Base-by-base conservation (phyloP, 2,113 vertebrate genomes). In the Myotis yumanensis region DNA sequence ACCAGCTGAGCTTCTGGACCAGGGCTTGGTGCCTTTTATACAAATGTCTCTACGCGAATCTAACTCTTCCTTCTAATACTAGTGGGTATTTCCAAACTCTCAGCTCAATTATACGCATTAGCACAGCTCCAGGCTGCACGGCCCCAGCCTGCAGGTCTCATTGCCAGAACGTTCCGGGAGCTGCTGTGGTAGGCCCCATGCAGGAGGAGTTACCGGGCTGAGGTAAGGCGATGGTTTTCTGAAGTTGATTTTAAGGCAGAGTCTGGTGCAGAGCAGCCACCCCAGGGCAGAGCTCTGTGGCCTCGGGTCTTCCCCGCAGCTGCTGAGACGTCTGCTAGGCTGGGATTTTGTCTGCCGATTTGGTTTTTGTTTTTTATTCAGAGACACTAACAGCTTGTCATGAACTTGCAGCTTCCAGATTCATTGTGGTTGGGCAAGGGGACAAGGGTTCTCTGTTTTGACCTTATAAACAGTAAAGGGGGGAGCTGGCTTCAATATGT, bases 101-200 rank as follows among this genome's bases (percentile, higher is more conserved):
- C 76, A 28, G 16, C 77, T 28, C 25, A 59, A n/a, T 28, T 18
- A 11, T 1, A 11, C 0, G 0, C 59, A n/a, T 30, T 23, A 76
- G 40, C 77, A n/a, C n/a, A n/a, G 51, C 48, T 28, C 48, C 68
- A 40, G 9, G 0, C 32, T 4, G 23, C 72, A 35, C 10, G 7
- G 66, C 54, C 25, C 23, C 32, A 1, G 20, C 52, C 12, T n/a
- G 52, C 18, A 46, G 20, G 7, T 54, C 28, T 64, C 25, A 2
- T 7, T 25, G 52, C 75, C 18, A 10, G 51, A 30, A 46, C 14
- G 0, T 16, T 28, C 28, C 7, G 7, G 25, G 37, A n/a, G 40
- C 23, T 28, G 69, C 37, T 14, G 68, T 16, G 3, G 9, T 6
- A 17, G 28, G 32, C 48, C 7, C 4, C 3, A 1, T 0, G 3